These are phyloP conservation scores for Cotesia chilonis DNA, from an alignment of 1,140 invertebrate genomes.

Conservation along the genomic window DNA sequence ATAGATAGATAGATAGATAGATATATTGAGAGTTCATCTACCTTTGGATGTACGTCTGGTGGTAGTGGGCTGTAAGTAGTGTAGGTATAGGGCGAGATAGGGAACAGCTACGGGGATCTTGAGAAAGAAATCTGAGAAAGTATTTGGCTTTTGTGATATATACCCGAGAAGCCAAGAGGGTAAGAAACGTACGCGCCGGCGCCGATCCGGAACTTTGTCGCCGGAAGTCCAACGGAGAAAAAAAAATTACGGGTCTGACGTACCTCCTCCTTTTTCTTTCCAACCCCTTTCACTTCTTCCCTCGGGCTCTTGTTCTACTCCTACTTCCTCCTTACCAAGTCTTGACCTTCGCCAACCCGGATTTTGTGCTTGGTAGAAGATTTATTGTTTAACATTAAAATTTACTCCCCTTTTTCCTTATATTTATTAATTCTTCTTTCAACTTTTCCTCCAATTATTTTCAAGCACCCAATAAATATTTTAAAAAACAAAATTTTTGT, in stretches of 20 bases:
- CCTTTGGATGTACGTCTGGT: too few relatives aligned
- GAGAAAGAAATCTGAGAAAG: slow-evolving; percentile 18
- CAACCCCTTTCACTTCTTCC: too few relatives aligned
- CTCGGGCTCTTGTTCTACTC: too few relatives aligned
- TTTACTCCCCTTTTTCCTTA: not conserved
- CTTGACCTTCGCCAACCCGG: slow-evolving; percentile 41
- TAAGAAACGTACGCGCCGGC: slow-evolving; percentile 9
- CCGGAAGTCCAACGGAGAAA: slow-evolving; percentile 26
- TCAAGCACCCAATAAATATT: too few relatives aligned
- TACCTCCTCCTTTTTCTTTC: slow-evolving; percentile 13
- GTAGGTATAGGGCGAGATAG: too few relatives aligned
- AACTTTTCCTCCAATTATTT: not conserved
- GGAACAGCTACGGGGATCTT: too few relatives aligned
- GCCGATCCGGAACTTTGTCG: slow-evolving; percentile 28
- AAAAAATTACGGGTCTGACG: not conserved
- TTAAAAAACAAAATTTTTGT: too few relatives aligned
- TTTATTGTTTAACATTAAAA: slow-evolving; percentile 5
- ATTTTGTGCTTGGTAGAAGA: not conserved
- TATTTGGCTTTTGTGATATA: not conserved
- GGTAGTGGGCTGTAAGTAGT: too few relatives aligned
- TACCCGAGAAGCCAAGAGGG: not conserved
- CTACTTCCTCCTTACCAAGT: slow-evolving; percentile 15
- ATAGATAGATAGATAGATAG: not conserved
- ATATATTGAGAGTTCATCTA: not conserved
- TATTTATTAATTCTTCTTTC: not conserved